Base-by-base conservation (phyloP, 2,113 vertebrate species). In the Rhinolophus sinicus region DNA sequence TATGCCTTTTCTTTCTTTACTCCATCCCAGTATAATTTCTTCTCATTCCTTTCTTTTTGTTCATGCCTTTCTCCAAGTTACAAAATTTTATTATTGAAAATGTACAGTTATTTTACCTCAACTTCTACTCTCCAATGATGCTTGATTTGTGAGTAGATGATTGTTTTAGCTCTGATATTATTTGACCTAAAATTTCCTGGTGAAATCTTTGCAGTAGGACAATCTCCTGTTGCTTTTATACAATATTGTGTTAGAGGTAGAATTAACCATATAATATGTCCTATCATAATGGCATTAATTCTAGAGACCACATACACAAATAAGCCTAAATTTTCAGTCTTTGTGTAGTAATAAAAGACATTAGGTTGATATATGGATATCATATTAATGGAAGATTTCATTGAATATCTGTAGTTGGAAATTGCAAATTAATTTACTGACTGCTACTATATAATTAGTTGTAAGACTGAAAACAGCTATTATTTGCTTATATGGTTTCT, bases 401-500 rank as follows among this genome's bases (percentile, higher is more conserved):
- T 77, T n/a, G 62, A 76, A n/a, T 90, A 40, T 90, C 60, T 95
- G 73, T 73, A 85, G 85, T 58, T 83, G 47, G 60, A 95, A 95
- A 93, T 58, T 94, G 19, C 58, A 95, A 75, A 76, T 90, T 52
- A 90, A 95, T 78, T 70, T 67, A 73, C 10, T 75, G 67, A 62
- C 56, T 91, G 40, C 40, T 82, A 30, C 40, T 82, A 26, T 30
- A 3, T 82, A 62, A 93, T 91, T 89, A 67, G 76, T 58, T 94
- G 56, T 77, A 3, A 70, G 88, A 91, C 72, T 75, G 28, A 91
- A 96, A 88, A 82, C 21, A 85, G 30, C 67, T 91, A 69, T 93
- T 94, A 77, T 95, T 95, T 91, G 62, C 77, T 90, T 90, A 62
- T 62, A 93, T 80, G 54, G 16, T 78, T 97, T 96, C 77, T 97